Evolutionary conservation across 2,797 vertebrate species (phyloP).

Genomic region (Alcedo atthis): DNA sequence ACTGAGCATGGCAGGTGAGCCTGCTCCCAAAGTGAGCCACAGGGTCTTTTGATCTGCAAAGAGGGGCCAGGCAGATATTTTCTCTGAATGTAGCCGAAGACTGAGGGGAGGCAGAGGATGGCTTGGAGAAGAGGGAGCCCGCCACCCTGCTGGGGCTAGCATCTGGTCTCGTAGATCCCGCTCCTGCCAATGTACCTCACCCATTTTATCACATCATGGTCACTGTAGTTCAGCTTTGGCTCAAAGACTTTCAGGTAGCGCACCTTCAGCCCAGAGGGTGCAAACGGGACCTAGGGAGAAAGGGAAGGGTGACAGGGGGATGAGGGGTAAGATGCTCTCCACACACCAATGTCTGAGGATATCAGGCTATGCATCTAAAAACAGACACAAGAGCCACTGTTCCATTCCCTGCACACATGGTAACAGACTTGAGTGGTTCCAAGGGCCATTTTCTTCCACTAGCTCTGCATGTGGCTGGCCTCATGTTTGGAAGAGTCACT

Average conservation of each 20-base stretch:
- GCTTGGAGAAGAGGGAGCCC: constrained; percentile 63
- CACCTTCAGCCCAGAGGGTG: constrained; percentile 98
- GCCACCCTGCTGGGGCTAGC: constrained; percentile 79
- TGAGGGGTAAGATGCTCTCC: neutral
- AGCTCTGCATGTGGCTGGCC: neutral
- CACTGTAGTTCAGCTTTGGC: constrained; percentile 99
- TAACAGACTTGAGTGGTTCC: neutral
- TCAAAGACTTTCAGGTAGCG: constrained; percentile 99
- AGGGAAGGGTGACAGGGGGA: neutral
- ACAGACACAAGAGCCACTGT: rapidly evolving
- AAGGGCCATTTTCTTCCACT: neutral
- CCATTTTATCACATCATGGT: constrained; percentile 99
- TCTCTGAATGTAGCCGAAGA: constrained; percentile 67
- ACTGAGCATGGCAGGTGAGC: constrained; percentile 31
- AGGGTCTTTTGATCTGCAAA: constrained; percentile 35
- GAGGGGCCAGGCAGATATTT: constrained; percentile 60
- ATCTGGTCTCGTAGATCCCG: constrained; percentile 98
- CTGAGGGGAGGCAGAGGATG: constrained; percentile 64
- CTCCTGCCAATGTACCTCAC: constrained; percentile 98
- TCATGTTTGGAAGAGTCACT: neutral
- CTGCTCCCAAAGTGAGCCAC: constrained; percentile 41
- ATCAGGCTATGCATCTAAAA: neutral
- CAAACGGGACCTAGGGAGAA: constrained; percentile 90
- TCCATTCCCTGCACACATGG: neutral
- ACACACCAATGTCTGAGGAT: rapidly evolving